Conservation (phyloP, 2,888 invertebrate species). For the Tethea ocularis region DNA sequence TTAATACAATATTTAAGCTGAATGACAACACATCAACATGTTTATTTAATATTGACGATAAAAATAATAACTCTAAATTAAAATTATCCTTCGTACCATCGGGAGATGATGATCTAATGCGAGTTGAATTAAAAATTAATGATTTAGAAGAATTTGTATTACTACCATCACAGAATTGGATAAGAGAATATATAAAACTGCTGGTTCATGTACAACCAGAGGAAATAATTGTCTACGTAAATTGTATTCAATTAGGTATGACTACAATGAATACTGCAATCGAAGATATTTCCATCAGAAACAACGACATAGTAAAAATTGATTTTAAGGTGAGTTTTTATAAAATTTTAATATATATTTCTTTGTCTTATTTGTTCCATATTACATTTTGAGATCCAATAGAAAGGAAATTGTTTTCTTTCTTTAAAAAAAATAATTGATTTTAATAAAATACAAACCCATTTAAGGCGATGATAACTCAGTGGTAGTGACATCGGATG, state of each 20-base stretch:
- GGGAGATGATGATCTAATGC: constrained; percentile 16
- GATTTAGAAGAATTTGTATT: neutral
- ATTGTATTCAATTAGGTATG: neutral
- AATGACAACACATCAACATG: constrained; percentile 33
- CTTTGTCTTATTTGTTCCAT: too few species aligned
- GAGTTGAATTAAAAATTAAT: constrained; percentile 26
- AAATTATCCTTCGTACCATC: constrained; percentile 41
- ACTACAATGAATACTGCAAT: neutral
- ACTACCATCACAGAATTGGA: neutral
- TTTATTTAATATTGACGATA: constrained; percentile 54
- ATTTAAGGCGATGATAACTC: too few species aligned
- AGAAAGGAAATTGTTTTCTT: too few species aligned
- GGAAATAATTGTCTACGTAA: neutral
- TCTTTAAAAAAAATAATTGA: too few species aligned
- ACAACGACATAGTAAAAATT: neutral
- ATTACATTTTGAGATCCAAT: too few species aligned
- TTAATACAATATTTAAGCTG: constrained; percentile 51
- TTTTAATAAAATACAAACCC: too few species aligned
- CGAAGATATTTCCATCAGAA: neutral
- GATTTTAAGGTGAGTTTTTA: neutral
- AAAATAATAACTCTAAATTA: constrained; percentile 28
- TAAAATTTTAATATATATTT: neutral
- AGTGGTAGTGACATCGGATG: too few species aligned
- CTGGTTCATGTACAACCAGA: neutral
- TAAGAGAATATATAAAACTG: neutral